Conservation (phyloP, 1,140 invertebrate genomes). For the Drosophila nasuta region DNA sequence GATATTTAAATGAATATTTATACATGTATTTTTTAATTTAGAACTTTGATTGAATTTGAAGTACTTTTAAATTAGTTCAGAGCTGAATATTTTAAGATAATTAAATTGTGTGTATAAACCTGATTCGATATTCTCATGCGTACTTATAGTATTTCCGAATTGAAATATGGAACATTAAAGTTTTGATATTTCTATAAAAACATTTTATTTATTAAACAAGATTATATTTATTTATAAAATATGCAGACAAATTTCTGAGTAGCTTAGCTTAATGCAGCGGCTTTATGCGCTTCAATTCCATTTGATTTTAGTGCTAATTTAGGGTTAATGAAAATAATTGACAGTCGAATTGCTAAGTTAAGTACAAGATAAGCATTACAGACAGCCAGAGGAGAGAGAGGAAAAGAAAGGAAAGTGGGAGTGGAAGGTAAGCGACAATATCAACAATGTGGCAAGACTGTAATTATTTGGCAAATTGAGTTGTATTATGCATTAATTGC, state of each 20-base stretch:
- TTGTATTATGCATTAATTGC: conserved; percentile 74
- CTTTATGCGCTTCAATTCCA: conserved; percentile 28
- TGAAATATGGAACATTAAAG: no score
- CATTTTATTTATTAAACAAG: no score
- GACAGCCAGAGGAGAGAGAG: not conserved
- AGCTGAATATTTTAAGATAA: no score
- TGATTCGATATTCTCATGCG: no score
- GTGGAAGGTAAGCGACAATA: conserved; percentile 4
- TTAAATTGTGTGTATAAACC: no score
- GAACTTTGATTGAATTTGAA: no score
- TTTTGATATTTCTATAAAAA: no score
- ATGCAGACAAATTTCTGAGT: not conserved
- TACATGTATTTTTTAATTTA: no score
- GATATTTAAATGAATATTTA: no score
- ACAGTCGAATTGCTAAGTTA: conserved; percentile 38
- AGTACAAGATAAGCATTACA: conserved; percentile 28
- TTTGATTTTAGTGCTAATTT: conserved; percentile 43
- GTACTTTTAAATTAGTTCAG: no score
- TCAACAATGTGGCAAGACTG: conserved; percentile 19
- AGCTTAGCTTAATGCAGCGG: conserved; percentile 13
- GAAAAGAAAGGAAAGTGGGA: not conserved
- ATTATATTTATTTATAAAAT: no score
- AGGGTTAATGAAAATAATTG: conserved; percentile 39
- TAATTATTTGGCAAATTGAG: conserved; percentile 71
- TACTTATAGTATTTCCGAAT: no score